A percentile compares a stretch with the other conserved stretches of the same genome.
These are phyloP conservation scores for Edolisoma coerulescens DNA, from an alignment of 2,113 vertebrate species.

Conservation along the genomic window DNA sequence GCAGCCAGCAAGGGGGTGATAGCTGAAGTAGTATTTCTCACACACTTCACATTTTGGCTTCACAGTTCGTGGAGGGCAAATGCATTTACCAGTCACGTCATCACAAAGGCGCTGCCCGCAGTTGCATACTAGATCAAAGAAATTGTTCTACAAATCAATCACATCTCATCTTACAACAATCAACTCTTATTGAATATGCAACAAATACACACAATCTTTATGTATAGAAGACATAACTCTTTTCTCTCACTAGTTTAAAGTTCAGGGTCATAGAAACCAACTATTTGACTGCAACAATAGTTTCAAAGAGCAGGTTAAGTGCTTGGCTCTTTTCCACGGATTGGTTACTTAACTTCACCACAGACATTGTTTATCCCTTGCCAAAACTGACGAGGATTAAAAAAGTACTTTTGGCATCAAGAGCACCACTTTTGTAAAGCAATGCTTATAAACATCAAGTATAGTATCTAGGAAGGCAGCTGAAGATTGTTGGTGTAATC, in stretches of 20 bases:
- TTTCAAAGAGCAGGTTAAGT: background rate
- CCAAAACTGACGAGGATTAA: background rate
- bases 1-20: constrained; percentile 87
- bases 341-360: background rate
- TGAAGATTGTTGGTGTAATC: background rate
- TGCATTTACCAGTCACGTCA: constrained; percentile 83
- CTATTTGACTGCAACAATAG: background rate
- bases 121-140: constrained; percentile 74
- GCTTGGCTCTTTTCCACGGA: background rate
- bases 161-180: background rate
- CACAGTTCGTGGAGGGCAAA: constrained; percentile 87
- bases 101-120: constrained; percentile 86
- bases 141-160: background rate
- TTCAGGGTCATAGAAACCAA: background rate
- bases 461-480: background rate
- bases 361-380: background rate
- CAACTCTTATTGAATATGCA: background rate
- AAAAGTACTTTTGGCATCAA: background rate
- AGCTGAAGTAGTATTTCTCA: constrained; percentile 80
- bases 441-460: background rate
- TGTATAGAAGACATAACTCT: background rate
- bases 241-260: background rate
- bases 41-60: constrained; percentile 83
- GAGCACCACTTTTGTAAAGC: background rate
- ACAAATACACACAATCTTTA: background rate